Evolutionary conservation across 2,113 vertebrate species (phyloP).

Genomic region (Aleadryas rufinucha): DNA sequence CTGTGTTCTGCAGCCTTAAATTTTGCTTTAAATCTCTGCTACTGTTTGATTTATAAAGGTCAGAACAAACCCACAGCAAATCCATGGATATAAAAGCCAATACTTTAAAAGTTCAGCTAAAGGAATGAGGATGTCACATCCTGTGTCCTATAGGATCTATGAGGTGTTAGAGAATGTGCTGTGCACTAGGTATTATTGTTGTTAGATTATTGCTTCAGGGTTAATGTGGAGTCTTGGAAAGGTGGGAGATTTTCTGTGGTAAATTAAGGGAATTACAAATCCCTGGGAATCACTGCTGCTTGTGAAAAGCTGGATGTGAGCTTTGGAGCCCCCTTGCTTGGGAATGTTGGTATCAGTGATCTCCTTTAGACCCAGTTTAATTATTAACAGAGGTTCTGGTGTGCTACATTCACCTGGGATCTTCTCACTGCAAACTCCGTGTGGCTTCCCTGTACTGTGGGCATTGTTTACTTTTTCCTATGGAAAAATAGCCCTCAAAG

Average conservation of each 20-base stretch:
- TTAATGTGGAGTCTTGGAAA: background rate
- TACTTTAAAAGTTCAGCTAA: background rate
- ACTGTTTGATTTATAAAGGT: background rate
- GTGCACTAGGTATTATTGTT: background rate
- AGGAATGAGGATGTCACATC: background rate
- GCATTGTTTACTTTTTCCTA: background rate
- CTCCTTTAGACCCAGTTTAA: background rate
- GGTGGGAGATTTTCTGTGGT: background rate
- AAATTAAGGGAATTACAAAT: background rate
- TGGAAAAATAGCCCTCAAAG: background rate
- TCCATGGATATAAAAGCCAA: rapidly evolving
- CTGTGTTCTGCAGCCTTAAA: background rate
- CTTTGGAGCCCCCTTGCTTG: background rate
- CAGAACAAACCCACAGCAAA: background rate
- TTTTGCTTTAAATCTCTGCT: background rate
- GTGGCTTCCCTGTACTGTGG: rapidly evolving
- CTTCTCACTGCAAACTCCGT: background rate
- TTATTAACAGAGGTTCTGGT: background rate
- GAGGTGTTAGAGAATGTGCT: background rate
- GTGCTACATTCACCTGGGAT: rapidly evolving
- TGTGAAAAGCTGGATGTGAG: background rate
- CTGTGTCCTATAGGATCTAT: rapidly evolving
- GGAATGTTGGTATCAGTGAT: background rate
- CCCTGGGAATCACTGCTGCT: background rate
- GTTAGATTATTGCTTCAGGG: background rate